Conservation (phyloP, 2,888 invertebrate genomes). For the Nasonovia ribisnigri region DNA sequence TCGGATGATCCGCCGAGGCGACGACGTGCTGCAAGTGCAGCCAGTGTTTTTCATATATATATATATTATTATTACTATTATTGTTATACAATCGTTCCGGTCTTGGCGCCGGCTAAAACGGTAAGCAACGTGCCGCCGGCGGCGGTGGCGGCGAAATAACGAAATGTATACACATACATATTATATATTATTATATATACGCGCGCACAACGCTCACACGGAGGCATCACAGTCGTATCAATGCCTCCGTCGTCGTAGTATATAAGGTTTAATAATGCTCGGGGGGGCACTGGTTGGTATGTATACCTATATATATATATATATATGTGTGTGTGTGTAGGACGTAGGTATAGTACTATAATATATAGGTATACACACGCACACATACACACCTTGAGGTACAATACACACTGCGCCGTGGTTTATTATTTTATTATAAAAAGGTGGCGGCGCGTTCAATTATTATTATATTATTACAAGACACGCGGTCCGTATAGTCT, state of each 20-base stretch:
- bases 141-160: slow-evolving; percentile 46
- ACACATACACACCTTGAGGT: neutral
- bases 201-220: neutral
- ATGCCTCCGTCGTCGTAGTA: neutral
- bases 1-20: slow-evolving; percentile 25
- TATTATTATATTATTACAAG: slow-evolving; percentile 56
- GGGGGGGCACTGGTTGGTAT: neutral
- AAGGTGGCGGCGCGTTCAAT: slow-evolving; percentile 63
- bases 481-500: neutral
- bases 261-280: slow-evolving; percentile 17
- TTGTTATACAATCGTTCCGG: slow-evolving; percentile 34
- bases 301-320: neutral
- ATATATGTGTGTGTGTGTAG: neutral
- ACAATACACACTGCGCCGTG: slow-evolving; percentile 26
- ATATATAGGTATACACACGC: too few relatives aligned
- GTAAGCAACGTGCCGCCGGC: slow-evolving; percentile 53
- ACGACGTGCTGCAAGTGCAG: neutral
- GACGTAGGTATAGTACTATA: too few relatives aligned
- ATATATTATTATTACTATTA: slow-evolving; percentile 8
- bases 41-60: slow-evolving; percentile 9
- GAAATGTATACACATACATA: neutral
- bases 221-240: neutral
- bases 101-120: slow-evolving; percentile 64
- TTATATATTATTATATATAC: neutral
- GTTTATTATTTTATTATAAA: slow-evolving; percentile 63